These are phyloP conservation scores for Eleutherodactylus coqui DNA, from an alignment of 2,797 vertebrate species.

Conservation along the genomic window DNA sequence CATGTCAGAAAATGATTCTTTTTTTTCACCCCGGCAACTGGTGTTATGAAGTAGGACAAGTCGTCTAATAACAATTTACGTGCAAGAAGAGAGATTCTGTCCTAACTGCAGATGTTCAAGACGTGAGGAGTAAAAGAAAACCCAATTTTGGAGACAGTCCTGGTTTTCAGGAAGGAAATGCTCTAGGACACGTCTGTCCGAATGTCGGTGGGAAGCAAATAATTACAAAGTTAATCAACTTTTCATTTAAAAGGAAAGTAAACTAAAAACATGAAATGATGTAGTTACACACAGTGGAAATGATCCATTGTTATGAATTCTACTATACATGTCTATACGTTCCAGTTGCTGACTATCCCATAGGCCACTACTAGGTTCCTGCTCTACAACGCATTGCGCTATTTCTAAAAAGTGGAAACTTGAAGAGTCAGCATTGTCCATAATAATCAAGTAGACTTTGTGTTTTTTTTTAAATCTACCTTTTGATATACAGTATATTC, in stretches of 20 bases:
- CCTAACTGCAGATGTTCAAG: neutral
- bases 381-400: neutral
- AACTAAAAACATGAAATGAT: neutral
- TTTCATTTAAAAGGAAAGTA: neutral
- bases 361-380: neutral
- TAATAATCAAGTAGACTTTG: neutral
- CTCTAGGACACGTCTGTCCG: neutral
- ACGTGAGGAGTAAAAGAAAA: neutral
- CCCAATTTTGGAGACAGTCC: neutral
- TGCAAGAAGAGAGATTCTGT: neutral
- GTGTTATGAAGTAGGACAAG: neutral
- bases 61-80: neutral
- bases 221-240: conserved; percentile 12
- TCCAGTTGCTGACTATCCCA: neutral
- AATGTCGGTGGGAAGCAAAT: neutral
- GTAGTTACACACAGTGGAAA: neutral
- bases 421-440: neutral
- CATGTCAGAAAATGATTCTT: neutral
- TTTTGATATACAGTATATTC: too few species aligned
- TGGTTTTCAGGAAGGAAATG: conserved; percentile 4
- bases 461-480: too few species aligned
- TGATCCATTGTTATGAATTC: neutral
- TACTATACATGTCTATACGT: neutral
- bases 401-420: neutral
- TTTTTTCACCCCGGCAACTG: neutral